Conservation (phyloP, 2,113 vertebrate species). For the Dasyornis broadbenti region DNA sequence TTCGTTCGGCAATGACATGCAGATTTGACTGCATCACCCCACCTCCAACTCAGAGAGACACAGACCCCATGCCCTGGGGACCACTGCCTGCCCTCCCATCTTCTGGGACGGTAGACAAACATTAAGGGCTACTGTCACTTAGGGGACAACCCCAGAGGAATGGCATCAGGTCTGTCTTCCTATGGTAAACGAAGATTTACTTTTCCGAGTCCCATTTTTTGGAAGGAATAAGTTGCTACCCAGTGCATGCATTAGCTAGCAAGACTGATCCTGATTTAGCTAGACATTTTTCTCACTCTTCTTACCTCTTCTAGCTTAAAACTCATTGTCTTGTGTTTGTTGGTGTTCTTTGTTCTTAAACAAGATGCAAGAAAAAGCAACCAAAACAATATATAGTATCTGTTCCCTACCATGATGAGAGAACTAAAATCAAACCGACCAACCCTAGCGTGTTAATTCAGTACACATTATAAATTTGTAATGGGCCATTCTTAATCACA, state of each 20-base stretch:
- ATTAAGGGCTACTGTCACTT: background rate
- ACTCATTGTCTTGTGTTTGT: background rate
- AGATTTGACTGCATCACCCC: background rate
- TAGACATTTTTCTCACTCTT: background rate
- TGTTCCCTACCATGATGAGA: background rate
- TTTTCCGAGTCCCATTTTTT: background rate
- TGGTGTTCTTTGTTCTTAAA: background rate
- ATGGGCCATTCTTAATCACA: background rate
- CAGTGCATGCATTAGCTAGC: background rate
- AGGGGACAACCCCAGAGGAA: background rate
- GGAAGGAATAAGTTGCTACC: background rate
- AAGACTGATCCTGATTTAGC: background rate
- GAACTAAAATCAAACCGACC: background rate
- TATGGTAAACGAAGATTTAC: background rate
- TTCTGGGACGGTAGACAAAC: background rate
- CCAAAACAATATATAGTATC: background rate
- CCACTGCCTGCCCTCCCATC: background rate
- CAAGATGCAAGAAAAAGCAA: background rate
- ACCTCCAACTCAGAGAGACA: background rate
- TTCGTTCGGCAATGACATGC: fast-evolving
- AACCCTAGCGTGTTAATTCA: background rate
- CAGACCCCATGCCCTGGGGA: fast-evolving
- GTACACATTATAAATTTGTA: background rate
- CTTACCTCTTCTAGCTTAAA: background rate
- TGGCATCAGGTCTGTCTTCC: background rate